phyloP scores from a whole-genome alignment of 2,888 invertebrate genomes.

The Koerneria pararmatus region DNA sequence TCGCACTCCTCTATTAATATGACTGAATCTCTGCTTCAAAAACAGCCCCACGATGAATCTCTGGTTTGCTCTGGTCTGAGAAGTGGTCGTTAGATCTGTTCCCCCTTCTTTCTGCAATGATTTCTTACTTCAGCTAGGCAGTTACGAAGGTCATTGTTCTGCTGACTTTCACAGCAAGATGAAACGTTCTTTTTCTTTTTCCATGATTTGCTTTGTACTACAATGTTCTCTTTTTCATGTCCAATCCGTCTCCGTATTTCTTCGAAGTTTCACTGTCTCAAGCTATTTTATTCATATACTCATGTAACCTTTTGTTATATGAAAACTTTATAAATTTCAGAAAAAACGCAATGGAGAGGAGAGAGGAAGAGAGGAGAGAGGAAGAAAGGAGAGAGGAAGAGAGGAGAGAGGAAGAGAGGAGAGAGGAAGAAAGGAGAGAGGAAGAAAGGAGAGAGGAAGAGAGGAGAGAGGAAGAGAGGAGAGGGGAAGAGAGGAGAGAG shows the following conservation, averaged over 20 bases:
- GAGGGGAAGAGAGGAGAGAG: no score
- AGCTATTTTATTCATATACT: background rate
- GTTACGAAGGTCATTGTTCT: no score
- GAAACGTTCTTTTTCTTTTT: no score
- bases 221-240: background rate
- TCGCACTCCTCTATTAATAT: background rate
- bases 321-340: background rate
- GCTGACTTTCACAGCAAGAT: no score
- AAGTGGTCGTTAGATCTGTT: background rate
- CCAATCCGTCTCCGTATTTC: background rate
- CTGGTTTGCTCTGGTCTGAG: background rate
- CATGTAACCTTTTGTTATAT: conserved; percentile 3
- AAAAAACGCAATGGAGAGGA: background rate
- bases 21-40: no score
- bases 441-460: background rate
- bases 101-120: background rate
- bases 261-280: conserved; percentile 2
- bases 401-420: conserved; percentile 5
- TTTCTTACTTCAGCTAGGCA: background rate
- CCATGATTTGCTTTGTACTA: no score
- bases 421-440: background rate
- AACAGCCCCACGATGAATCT: background rate
- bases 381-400: conserved; percentile 7
- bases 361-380: conserved; percentile 11
- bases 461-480: background rate